Conservation (phyloP, 2,888 invertebrate genomes). For the Criorhina ranunculi region DNA sequence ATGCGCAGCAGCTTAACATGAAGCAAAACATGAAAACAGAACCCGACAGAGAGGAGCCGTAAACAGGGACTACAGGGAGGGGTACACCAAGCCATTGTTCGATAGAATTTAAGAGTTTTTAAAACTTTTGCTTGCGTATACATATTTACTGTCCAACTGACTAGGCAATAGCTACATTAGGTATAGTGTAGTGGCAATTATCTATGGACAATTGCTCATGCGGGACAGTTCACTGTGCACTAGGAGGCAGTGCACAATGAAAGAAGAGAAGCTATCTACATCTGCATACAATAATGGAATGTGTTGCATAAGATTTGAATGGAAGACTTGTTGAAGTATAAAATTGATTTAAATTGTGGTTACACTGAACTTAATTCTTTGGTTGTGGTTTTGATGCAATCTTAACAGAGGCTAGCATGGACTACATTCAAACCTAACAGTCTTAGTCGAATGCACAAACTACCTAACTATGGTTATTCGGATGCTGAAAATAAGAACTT, state of each 20-base stretch:
- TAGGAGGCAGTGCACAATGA: not conserved
- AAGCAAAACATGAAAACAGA: slow-evolving; percentile 16
- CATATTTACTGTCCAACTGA: slow-evolving; percentile 20
- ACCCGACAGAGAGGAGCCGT: not conserved
- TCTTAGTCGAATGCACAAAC: no score
- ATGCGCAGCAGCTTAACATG: slow-evolving; percentile 23
- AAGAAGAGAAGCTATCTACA: slow-evolving; percentile 18
- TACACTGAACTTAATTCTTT: slow-evolving; percentile 12
- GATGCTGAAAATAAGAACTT: not conserved
- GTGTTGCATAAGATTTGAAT: slow-evolving; percentile 57
- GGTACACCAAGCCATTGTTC: slow-evolving; percentile 42
- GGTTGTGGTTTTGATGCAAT: not conserved
- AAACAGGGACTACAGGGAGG: not conserved
- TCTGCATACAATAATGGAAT: slow-evolving; percentile 65
- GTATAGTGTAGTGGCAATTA: slow-evolving; percentile 48
- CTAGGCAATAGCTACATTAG: slow-evolving; percentile 19
- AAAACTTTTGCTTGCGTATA: slow-evolving; percentile 38
- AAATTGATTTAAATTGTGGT: slow-evolving; percentile 60
- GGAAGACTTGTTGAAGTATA: slow-evolving; percentile 51
- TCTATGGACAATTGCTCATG: slow-evolving; percentile 59
- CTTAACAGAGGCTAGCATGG: no score
- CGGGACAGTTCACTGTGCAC: slow-evolving; percentile 12
- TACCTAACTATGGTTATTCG: no score
- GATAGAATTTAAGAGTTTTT: slow-evolving; percentile 27
- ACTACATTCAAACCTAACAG: no score